A percentile compares a stretch with the other conserved stretches of the same genome.
Conservation (phyloP, 2,113 vertebrate species). For the Melanostigma gelatinosum region DNA sequence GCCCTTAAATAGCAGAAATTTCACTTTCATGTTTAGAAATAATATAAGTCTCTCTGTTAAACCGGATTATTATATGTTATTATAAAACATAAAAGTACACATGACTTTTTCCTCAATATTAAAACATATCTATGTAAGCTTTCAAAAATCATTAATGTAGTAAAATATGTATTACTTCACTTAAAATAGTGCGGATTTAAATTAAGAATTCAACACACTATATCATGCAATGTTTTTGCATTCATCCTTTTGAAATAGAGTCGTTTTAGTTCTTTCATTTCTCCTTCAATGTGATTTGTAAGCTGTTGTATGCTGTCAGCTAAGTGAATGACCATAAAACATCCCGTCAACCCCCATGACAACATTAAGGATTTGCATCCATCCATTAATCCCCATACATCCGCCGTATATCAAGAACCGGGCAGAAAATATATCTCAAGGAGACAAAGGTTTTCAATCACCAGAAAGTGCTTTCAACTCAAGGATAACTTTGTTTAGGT, state of each 20-base stretch:
- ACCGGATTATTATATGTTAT: neutral
- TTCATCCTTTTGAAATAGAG: conserved; percentile 68
- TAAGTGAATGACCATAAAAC: conserved; percentile 77
- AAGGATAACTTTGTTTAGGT: conserved; percentile 29
- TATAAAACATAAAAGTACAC: neutral
- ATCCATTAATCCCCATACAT: conserved; percentile 52
- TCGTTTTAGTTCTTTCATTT: conserved; percentile 59
- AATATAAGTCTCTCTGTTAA: neutral
- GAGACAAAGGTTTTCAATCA: conserved; percentile 37
- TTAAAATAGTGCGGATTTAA: conserved; percentile 18
- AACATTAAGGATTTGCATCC: conserved; percentile 68
- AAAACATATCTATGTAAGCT: conserved; percentile 22
- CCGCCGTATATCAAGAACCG: conserved; percentile 32
- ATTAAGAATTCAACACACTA: conserved; percentile 40
- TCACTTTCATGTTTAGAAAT: neutral
- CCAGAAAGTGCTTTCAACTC: conserved; percentile 10
- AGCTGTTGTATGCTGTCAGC: conserved; percentile 68
- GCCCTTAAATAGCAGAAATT: neutral
- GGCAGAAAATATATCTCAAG: conserved; percentile 43
- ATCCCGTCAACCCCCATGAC: conserved; percentile 61
- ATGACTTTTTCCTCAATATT: conserved; percentile 7
- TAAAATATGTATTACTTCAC: conserved; percentile 27
- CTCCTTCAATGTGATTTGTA: conserved; percentile 74
- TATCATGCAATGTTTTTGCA: conserved; percentile 50
- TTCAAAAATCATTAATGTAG: conserved; percentile 8